Conservation (phyloP, 2,888 invertebrate genomes). For the Hybos culiciformis region DNA sequence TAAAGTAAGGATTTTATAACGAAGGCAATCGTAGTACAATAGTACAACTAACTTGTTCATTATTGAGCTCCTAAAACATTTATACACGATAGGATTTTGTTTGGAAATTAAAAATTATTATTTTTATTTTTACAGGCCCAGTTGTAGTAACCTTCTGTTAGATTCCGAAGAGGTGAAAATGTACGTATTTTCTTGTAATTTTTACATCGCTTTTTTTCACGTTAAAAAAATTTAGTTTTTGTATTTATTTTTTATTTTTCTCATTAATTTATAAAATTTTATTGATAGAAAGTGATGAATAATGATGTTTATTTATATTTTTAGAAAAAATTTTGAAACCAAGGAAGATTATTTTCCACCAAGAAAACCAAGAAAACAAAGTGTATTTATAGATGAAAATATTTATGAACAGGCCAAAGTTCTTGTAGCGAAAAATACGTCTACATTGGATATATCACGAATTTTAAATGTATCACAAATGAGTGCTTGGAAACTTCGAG, state of each 20-base stretch:
- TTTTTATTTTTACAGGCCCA: neutral
- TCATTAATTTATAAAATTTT: neutral
- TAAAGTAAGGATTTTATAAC: too few species aligned
- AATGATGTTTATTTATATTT: neutral
- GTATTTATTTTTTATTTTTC: neutral
- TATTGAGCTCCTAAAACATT: too few species aligned
- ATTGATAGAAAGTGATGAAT: neutral
- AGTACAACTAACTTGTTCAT: too few species aligned
- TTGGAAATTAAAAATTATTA: neutral
- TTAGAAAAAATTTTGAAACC: neutral
- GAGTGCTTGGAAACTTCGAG: slow-evolving; percentile 35
- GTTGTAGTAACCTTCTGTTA: neutral
- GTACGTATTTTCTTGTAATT: neutral
- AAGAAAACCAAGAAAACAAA: slow-evolving; percentile 33
- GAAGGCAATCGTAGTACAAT: too few species aligned
- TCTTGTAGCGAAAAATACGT: slow-evolving; percentile 30
- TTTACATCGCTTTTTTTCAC: neutral
- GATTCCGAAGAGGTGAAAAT: neutral
- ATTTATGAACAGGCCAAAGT: slow-evolving; percentile 30
- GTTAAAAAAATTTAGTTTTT: neutral
- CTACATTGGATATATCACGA: slow-evolving; percentile 34
- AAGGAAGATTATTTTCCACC: slow-evolving; percentile 15
- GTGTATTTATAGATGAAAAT: slow-evolving; percentile 33
- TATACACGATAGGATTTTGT: too few species aligned
- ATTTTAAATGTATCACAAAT: slow-evolving; percentile 33